Conservation (phyloP, 2,113 vertebrate genomes). For the Empidonax alnorum region DNA sequence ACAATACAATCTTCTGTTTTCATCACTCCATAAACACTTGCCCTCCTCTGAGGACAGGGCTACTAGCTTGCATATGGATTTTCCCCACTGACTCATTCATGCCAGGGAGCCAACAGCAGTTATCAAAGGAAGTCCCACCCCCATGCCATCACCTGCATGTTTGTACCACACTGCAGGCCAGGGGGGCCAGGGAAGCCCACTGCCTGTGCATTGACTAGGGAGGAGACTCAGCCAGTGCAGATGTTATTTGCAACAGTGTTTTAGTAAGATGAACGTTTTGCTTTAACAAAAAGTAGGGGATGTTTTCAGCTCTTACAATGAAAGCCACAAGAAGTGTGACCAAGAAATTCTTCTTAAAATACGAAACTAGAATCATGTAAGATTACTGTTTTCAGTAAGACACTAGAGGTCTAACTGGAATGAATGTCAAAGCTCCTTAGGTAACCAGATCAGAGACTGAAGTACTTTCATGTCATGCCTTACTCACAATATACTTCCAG, state of each 20-base stretch:
- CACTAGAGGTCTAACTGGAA: neutral
- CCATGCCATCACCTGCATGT: neutral
- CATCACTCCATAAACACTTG: neutral
- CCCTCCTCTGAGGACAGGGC: neutral
- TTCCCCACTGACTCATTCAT: rapidly evolving
- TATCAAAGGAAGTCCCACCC: neutral
- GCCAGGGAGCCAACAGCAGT: neutral
- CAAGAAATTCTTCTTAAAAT: neutral
- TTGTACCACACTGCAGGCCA: neutral
- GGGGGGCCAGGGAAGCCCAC: neutral
- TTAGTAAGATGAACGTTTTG: neutral
- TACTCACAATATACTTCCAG: neutral
- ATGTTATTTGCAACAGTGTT: neutral
- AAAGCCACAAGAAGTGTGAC: neutral
- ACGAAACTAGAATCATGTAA: neutral
- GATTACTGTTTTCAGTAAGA: neutral
- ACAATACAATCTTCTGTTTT: neutral
- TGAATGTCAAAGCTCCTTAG: neutral
- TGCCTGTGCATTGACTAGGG: neutral
- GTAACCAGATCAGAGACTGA: neutral
- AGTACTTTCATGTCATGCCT: rapidly evolving
- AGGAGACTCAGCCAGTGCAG: neutral
- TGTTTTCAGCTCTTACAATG: neutral
- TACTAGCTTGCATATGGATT: neutral
- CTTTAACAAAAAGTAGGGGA: neutral